These are phyloP conservation scores for Epinephelus cyanopodus DNA, from an alignment of 2,113 vertebrate species.

Conservation along the genomic window DNA sequence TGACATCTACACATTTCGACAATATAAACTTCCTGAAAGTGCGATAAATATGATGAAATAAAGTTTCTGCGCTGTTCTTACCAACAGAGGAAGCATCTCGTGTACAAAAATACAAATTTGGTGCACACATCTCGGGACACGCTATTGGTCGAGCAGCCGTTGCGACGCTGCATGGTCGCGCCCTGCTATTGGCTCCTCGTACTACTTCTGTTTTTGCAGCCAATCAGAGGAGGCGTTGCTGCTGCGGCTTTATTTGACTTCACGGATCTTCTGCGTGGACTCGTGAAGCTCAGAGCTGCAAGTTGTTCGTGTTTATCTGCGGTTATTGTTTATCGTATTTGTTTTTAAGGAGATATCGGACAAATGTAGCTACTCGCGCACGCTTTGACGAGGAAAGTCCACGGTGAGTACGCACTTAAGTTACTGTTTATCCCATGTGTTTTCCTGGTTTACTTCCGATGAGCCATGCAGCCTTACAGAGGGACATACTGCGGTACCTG, in stretches of 20 bases:
- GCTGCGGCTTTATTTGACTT: slow-evolving; percentile 85
- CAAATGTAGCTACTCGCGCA: not conserved
- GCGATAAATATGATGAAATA: not conserved
- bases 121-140: slow-evolving; percentile 17
- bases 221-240: slow-evolving; percentile 74
- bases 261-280: not conserved
- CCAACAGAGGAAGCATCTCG: slow-evolving; percentile 18
- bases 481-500: slow-evolving; percentile 33
- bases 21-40: rapidly evolving
- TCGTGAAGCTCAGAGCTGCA: slow-evolving; percentile 24
- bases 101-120: slow-evolving; percentile 79
- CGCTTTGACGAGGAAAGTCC: not conserved
- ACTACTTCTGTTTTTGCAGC: slow-evolving; percentile 7
- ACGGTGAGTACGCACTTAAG: slow-evolving; percentile 35
- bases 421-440: not conserved
- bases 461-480: slow-evolving; percentile 27
- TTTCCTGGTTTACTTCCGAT: slow-evolving; percentile 39
- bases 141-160: slow-evolving; percentile 69
- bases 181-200: slow-evolving; percentile 66
- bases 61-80: slow-evolving; percentile 49
- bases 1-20: rapidly evolving
- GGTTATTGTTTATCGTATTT: not conserved
- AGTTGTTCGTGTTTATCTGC: not conserved
- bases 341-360: not conserved
- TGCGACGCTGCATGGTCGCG: not conserved